These are phyloP conservation scores for Cyprinodon diabolis DNA, from an alignment of 2,797 vertebrate species.

Conservation along the genomic window DNA sequence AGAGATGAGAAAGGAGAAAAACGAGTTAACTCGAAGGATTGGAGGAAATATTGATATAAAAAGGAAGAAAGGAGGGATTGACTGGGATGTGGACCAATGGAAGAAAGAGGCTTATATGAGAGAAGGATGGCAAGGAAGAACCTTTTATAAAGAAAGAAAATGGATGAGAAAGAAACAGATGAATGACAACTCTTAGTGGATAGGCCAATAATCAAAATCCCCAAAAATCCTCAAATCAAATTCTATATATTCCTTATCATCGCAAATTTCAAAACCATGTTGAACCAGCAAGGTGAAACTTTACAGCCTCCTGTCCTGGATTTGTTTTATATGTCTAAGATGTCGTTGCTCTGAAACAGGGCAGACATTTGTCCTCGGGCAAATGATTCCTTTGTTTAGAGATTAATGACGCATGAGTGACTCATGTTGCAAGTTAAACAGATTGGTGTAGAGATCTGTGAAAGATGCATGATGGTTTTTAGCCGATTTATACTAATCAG, in stretches of 20 bases:
- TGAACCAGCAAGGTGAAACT: conserved; percentile 17
- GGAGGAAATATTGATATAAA: too few relatives aligned
- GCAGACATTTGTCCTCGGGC: conserved; percentile 22
- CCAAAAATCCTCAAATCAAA: neutral
- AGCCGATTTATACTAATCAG: neutral
- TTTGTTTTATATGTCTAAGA: conserved; percentile 6
- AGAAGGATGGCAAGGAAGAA: too few relatives aligned
- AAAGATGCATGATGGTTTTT: conserved; percentile 6
- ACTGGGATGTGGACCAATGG: neutral
- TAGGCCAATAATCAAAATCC: neutral
- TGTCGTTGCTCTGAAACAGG: conserved; percentile 12
- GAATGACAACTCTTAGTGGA: neutral
- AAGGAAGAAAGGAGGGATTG: neutral
- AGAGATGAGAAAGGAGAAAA: too few relatives aligned
- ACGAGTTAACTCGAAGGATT: too few relatives aligned
- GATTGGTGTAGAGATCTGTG: conserved; percentile 20
- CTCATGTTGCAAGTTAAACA: conserved; percentile 20
- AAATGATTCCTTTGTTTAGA: conserved; percentile 59
- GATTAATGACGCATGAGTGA: conserved; percentile 64
- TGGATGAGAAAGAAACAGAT: neutral
- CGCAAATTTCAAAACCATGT: conserved; percentile 10
- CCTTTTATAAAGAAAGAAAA: neutral
- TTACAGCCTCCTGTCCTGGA: neutral
- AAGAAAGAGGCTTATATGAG: neutral
- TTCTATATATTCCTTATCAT: neutral